Conservation (phyloP, 2,797 vertebrate species). For the Trachops cirrhosus region DNA sequence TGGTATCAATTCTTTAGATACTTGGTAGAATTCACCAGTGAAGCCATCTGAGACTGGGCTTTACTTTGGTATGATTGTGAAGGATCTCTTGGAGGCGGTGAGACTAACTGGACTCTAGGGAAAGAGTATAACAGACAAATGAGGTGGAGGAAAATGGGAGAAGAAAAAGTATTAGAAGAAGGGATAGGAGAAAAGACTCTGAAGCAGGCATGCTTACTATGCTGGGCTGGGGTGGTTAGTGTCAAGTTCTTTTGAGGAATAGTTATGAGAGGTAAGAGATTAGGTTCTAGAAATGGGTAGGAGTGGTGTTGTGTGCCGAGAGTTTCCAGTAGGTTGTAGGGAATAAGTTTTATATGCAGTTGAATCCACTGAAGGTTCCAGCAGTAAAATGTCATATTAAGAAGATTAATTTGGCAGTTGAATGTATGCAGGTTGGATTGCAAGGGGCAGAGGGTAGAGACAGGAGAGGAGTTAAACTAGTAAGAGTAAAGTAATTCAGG, state of each 20-base stretch:
- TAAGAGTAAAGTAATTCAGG: slow-evolving; percentile 7
- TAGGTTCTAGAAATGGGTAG: not conserved
- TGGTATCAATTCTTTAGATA: not conserved
- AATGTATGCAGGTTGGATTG: not conserved
- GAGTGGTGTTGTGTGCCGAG: slow-evolving; percentile 20
- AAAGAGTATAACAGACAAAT: not conserved
- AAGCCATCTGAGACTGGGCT: not conserved
- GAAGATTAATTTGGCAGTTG: slow-evolving; percentile 10
- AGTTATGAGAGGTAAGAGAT: slow-evolving; percentile 3
- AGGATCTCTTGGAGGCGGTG: not conserved
- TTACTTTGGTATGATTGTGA: not conserved
- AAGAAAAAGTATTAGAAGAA: not conserved
- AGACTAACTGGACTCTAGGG: not conserved
- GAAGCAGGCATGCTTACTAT: not conserved
- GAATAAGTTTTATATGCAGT: not conserved
- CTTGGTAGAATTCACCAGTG: slow-evolving; percentile 3
- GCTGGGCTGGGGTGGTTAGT: not conserved
- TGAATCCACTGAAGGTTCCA: not conserved
- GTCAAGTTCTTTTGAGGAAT: not conserved
- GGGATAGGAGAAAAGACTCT: not conserved
- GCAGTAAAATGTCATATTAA: not conserved
- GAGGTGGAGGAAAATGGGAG: not conserved
- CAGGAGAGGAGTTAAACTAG: not conserved
- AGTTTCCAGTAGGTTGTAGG: not conserved
- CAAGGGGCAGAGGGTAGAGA: not conserved